Base-by-base conservation (phyloP, 2,888 invertebrate genomes). In the Agelastica alni region DNA sequence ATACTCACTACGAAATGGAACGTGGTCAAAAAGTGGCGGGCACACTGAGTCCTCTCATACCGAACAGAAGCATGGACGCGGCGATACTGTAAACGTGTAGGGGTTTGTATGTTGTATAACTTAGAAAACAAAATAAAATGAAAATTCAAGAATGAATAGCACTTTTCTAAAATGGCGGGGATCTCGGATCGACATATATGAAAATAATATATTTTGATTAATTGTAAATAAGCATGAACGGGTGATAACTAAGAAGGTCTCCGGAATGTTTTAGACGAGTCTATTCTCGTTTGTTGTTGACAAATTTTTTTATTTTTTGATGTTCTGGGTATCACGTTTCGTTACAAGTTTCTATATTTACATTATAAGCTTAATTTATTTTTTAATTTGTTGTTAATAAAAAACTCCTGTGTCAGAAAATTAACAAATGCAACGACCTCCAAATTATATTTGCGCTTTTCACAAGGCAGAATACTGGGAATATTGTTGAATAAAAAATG, bases 1-100 rank as follows among this genome's bases (percentile, higher is more conserved):
- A 91, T 75, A 83, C 90, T 69, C 88, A 88, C 72, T 91, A 90
- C 75, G 91, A 91, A 77, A 82, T 89, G 72, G 91, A 91, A 79
- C 84, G 86, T 66, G 88, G 88, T 52, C 85, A 87, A 70, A 87
- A 88, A 69, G 87, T 88, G 68, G 84, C 88, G 41, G 88, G 89
- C 66, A 85, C 89, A 18, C 79, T 90, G 74, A 88, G 89, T 65
- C 90, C 91, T 57, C 81, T 91, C 67, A 90, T 91, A 82, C 88
- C 76, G 18, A 70, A 67, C 62, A 65, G 73, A 56, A 65, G 71
- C 55, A 72, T 73, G 48, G 73, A 75, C 57, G 73, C 75, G 39
- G 75, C 75, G 51, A 73, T 76, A 56, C 68, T 76, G 56, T 76
- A 74, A 71, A 64, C 54, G 20, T 76, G 56, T 76, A 74, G 71